Evolutionary conservation across 1,140 invertebrate genomes (phyloP).

Genomic region (Ostrea denselamellosa): DNA sequence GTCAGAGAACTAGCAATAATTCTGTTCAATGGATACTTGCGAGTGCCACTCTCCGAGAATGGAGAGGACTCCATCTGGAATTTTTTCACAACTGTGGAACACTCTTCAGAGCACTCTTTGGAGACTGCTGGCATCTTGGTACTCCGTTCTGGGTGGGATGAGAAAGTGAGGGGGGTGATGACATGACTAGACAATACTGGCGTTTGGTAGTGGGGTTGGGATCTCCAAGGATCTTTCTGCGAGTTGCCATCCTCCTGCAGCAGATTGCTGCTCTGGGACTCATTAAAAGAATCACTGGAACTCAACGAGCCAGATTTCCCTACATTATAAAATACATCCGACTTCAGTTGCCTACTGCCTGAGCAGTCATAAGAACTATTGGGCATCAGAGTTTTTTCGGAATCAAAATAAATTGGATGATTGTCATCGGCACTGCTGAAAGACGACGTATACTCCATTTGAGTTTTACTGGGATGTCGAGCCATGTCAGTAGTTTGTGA

Average conservation of each 20-base stretch:
- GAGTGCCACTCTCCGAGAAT: background rate
- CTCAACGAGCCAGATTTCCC: background rate
- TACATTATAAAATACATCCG: background rate
- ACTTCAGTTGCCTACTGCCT: background rate
- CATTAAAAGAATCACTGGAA: background rate
- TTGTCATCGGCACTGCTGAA: background rate
- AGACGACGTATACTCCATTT: background rate
- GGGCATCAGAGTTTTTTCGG: background rate
- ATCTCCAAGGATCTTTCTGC: background rate
- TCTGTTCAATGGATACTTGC: background rate
- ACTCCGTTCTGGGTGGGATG: background rate
- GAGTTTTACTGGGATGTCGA: background rate
- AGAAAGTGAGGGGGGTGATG: background rate
- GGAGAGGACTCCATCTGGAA: background rate
- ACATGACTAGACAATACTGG: background rate
- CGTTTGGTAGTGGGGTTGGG: background rate
- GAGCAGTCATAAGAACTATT: background rate
- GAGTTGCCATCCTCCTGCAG: background rate
- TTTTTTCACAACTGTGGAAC: background rate
- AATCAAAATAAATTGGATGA: background rate
- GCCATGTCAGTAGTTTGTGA: background rate
- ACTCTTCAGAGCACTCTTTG: background rate
- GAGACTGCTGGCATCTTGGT: background rate
- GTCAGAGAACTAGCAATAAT: background rate
- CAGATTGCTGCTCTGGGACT: background rate